Base-by-base conservation (phyloP, 2,888 invertebrate genomes). In the Scaptomyza cyrtandrae region DNA sequence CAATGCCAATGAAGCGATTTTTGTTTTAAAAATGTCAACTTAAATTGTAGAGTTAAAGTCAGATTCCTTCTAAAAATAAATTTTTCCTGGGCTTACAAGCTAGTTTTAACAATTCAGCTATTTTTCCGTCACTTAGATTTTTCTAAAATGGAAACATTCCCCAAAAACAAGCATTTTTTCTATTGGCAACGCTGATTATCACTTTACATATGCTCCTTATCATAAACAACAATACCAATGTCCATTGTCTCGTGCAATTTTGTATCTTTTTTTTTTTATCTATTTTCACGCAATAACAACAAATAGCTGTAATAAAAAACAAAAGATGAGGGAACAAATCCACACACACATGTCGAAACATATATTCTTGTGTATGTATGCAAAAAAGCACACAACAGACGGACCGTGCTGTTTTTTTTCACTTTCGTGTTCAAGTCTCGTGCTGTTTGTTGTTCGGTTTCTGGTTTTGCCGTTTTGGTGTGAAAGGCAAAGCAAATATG, bases 351-450 rank as follows among this genome's bases (percentile, higher is more conserved):
- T 54, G 58, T 61, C 27, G 50, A 58, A 52, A 60, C 39, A 56
- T 49, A 54, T 56, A 46, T 39, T 50, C 49, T 39, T 53, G 48
- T 44, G 53, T 39, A 48, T 66, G 48, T 48, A 52, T 67, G 66
- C 59, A 67, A 62, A 46, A 46, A 68, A 48, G 43, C 35, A 49
- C 29, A 58, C 35, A 56, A 9, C 41, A 41, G 41, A 16, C 41
- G 16, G 16, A 62, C 68, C 33, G 71, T 24, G 24, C 5, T 24
- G 3, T 70, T 77, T 80, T 75, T 75, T 87, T 87, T 87, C 83
- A 87, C 88, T 84, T 84, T 84, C 84, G 75, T 88, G 78, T 73
- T 65, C 39, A 60, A 75, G 87, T 83, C 83, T 86, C 86, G 83
- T 84, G 87, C 83, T 62, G 70, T 71, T 82, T 75, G 75, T 68